A percentile compares a stretch with the other conserved stretches of the same genome.
Conservation (phyloP, 2,797 vertebrate genomes). For the Balearica regulorum region DNA sequence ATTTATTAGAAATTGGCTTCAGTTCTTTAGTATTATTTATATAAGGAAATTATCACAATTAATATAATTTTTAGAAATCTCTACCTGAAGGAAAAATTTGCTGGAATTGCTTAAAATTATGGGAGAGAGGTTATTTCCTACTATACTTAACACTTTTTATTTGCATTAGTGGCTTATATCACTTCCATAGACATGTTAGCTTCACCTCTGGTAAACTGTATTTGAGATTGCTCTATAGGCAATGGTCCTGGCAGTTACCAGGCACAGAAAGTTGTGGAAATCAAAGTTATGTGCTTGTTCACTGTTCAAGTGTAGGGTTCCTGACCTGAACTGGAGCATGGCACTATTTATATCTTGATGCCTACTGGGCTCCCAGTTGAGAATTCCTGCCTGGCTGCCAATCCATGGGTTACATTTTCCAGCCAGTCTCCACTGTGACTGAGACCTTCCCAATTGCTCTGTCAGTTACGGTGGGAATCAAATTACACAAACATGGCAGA, state of each 20-base stretch:
- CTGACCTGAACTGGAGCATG: not conserved
- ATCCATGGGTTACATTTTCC: not conserved
- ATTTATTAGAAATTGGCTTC: not conserved
- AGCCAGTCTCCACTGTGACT: not conserved
- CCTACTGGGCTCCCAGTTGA: not conserved
- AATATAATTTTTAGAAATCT: not conserved
- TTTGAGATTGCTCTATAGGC: not conserved
- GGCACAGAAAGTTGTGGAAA: not conserved
- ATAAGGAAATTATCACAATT: not conserved
- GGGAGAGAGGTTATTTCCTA: not conserved
- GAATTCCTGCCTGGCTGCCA: conserved; percentile 35
- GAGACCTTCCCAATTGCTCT: not conserved
- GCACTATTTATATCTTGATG: conserved; percentile 29
- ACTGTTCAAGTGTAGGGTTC: not conserved
- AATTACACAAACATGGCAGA: not conserved
- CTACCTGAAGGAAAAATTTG: not conserved
- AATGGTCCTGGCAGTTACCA: not conserved
- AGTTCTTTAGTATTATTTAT: not conserved
- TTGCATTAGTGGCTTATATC: not conserved
- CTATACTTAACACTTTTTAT: not conserved
- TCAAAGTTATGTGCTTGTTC: not conserved
- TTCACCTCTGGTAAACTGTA: not conserved
- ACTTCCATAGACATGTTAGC: not conserved
- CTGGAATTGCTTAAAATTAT: not conserved
- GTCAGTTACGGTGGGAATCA: not conserved